A percentile compares a stretch with the other conserved stretches of the same genome.
Evolutionary conservation across 2,797 vertebrate genomes (phyloP).

Genomic region (Melanogrammus aeglefinus): DNA sequence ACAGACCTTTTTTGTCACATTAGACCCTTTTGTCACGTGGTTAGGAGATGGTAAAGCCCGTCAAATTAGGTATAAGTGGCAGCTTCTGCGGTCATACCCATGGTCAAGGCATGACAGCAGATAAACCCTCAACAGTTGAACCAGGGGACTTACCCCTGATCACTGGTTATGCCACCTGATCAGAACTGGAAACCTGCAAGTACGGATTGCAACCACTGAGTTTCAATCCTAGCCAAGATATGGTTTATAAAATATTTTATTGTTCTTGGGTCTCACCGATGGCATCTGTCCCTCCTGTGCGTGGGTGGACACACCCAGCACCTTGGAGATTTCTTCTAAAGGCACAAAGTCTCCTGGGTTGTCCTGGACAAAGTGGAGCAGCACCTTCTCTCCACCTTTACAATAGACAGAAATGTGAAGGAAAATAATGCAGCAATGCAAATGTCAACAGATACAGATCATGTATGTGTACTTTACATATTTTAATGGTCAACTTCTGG

Average conservation of each 20-base stretch:
- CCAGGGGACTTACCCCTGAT: too few species aligned
- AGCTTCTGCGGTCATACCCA: neutral
- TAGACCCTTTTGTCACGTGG: neutral
- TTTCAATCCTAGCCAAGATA: too few species aligned
- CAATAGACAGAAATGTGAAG: too few species aligned
- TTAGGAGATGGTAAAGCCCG: neutral
- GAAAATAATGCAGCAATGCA: neutral
- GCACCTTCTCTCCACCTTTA: conserved; percentile 76
- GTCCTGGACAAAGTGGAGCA: conserved; percentile 80
- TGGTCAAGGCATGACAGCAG: too few species aligned
- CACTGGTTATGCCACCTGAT: neutral
- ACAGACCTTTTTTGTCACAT: too few species aligned
- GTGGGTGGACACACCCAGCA: conserved; percentile 64
- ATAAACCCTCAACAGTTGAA: too few species aligned
- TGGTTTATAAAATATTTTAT: neutral
- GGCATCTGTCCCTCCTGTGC: conserved; percentile 62
- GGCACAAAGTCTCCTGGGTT: conserved; percentile 74
- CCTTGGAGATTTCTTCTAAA: conserved; percentile 67
- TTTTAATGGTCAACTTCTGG: neutral
- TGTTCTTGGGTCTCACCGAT: conserved; percentile 64
- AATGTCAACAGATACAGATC: neutral
- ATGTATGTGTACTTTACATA: neutral
- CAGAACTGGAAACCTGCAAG: neutral
- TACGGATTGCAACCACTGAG: neutral
- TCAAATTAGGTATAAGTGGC: neutral